Percentiles rank a stretch among this genome's conserved stretches.
Conservation (phyloP, 2,113 vertebrate genomes). For the Callaeas wilsoni region DNA sequence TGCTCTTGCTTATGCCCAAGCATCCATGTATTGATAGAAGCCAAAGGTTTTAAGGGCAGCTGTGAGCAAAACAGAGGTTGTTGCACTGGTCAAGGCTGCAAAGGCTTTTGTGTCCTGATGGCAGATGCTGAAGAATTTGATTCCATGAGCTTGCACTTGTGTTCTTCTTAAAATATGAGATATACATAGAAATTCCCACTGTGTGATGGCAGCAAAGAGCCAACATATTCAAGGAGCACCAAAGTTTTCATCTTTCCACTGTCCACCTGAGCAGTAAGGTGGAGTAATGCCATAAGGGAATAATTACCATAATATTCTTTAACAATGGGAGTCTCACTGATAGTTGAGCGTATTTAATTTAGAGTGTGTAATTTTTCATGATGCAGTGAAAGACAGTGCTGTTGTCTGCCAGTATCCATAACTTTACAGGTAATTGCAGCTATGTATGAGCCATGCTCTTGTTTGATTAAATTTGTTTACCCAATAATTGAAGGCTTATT, state of each 20-base stretch:
- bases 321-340: not conserved
- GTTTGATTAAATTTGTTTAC: constrained; percentile 18
- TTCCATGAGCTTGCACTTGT: not conserved
- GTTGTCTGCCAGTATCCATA: not conserved
- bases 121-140: not conserved
- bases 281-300: not conserved
- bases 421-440: constrained; percentile 24
- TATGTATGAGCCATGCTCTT: not conserved
- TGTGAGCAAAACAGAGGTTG: not conserved
- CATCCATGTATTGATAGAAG: not conserved
- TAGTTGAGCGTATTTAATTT: not conserved
- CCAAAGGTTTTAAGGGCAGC: not conserved
- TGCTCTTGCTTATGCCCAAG: fast-evolving
- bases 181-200: not conserved
- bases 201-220: not conserved
- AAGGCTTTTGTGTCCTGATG: not conserved
- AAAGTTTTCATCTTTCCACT: not conserved
- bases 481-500: not conserved
- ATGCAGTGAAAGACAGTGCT: not conserved
- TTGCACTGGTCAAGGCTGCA: not conserved
- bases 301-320: not conserved
- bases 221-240: fast-evolving
- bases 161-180: not conserved
- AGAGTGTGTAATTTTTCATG: not conserved
- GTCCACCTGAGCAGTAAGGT: not conserved